Conservation (phyloP, 2,888 invertebrate genomes). For the Orchesellides sinensis region DNA sequence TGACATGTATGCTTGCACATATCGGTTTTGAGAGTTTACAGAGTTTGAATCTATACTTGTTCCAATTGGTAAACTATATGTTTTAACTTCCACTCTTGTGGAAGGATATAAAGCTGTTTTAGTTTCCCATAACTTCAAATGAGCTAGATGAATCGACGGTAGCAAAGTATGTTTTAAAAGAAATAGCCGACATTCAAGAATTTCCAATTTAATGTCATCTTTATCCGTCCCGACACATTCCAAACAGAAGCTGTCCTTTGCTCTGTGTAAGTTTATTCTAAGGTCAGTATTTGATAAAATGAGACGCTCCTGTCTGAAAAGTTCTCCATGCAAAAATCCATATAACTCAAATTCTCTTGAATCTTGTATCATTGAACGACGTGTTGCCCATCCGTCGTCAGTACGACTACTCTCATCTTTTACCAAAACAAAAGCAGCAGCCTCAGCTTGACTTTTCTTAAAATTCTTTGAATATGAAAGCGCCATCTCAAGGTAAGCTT, state of each 20-base stretch:
- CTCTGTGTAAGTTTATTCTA: constrained; percentile 30
- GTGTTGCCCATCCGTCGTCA: constrained; percentile 23
- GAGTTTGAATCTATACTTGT: constrained; percentile 20
- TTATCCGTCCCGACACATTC: constrained; percentile 34
- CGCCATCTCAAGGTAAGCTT: constrained; percentile 35
- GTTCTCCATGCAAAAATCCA: constrained; percentile 51
- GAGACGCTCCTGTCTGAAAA: constrained; percentile 41
- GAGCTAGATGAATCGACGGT: constrained; percentile 41
- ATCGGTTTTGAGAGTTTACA: not conserved
- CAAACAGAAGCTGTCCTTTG: constrained; percentile 38
- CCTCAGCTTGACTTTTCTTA: constrained; percentile 37
- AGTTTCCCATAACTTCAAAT: constrained; percentile 47
- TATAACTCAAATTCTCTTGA: constrained; percentile 56
- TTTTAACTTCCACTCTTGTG: constrained; percentile 38
- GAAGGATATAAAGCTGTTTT: constrained; percentile 25
- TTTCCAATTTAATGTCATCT: constrained; percentile 16
- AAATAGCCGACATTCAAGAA: constrained; percentile 42
- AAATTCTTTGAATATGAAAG: constrained; percentile 27
- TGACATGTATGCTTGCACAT: not conserved
- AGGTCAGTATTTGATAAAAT: constrained; percentile 57
- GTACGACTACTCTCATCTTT: constrained; percentile 29
- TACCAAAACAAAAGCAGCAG: constrained; percentile 42
- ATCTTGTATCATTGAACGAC: constrained; percentile 8
- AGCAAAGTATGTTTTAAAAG: constrained; percentile 40
- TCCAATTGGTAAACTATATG: constrained; percentile 55